Evolutionary conservation across 2,113 vertebrate genomes (phyloP).

Genomic region (Myanophis thanlyinensis): DNA sequence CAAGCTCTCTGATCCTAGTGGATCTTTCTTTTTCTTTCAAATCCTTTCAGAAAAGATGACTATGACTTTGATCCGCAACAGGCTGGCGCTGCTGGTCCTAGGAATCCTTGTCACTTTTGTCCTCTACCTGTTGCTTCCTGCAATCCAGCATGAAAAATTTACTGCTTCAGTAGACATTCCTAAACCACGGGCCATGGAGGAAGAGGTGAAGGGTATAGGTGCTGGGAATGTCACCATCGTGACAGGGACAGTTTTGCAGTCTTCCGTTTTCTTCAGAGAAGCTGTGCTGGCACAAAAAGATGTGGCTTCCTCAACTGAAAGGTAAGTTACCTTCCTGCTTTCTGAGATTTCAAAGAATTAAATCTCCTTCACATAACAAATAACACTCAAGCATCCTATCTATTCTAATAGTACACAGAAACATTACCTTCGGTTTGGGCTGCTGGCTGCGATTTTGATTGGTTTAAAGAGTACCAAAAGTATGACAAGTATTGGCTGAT

Average conservation of each 20-base stretch:
- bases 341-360: background rate
- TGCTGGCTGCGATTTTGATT: background rate
- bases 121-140: slow-evolving; percentile 83
- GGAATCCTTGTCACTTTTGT: slow-evolving; percentile 79
- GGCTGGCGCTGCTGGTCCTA: slow-evolving; percentile 77
- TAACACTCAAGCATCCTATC: background rate
- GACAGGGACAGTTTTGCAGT: slow-evolving; percentile 73
- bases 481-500: background rate
- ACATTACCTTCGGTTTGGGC: background rate
- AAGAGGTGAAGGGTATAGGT: slow-evolving; percentile 39
- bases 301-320: slow-evolving; percentile 68
- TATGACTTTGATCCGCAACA: slow-evolving; percentile 78
- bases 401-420: background rate
- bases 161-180: slow-evolving; percentile 67
- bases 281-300: slow-evolving; percentile 68
- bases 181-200: slow-evolving; percentile 55
- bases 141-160: slow-evolving; percentile 72
- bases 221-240: slow-evolving; percentile 75
- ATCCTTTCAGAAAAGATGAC: slow-evolving; percentile 24
- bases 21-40: slow-evolving; percentile 17
- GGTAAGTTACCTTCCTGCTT: slow-evolving; percentile 64
- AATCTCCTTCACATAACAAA: background rate
- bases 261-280: slow-evolving; percentile 88
- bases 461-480: background rate
- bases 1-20: background rate